Evolutionary conservation across 2,113 vertebrate species (phyloP).

Genomic region (Ibidorhyncha struthersii): DNA sequence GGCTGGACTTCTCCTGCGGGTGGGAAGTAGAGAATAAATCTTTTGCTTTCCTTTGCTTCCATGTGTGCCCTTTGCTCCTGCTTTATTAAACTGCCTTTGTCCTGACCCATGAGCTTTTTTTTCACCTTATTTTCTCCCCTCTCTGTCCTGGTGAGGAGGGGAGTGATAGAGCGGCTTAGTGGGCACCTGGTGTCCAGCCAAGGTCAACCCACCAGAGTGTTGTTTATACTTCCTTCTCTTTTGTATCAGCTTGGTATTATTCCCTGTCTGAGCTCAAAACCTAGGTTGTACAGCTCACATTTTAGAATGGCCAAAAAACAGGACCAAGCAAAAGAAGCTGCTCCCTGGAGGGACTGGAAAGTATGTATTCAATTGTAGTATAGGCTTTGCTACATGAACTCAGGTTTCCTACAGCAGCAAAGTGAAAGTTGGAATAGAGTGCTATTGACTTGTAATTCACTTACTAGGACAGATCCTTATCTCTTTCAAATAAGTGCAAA

Average conservation of each 20-base stretch:
- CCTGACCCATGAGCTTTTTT: neutral
- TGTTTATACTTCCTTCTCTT: neutral
- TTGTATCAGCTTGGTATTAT: neutral
- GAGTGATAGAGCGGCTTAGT: neutral
- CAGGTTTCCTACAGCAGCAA: neutral
- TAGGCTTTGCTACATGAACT: neutral
- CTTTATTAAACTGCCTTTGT: neutral
- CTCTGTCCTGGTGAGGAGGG: neutral
- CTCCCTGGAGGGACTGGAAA: neutral
- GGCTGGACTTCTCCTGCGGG: neutral
- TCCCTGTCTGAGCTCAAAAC: neutral
- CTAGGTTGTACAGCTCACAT: neutral
- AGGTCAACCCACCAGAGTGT: neutral
- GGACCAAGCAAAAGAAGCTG: neutral
- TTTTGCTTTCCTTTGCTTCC: neutral
- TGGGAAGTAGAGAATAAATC: neutral
- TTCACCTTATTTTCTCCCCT: neutral
- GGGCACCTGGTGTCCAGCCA: neutral
- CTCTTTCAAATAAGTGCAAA: neutral
- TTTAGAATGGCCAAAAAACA: neutral
- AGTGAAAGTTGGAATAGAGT: neutral
- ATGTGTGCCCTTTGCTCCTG: rapidly evolving
- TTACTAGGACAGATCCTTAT: neutral
- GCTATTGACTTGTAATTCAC: neutral
- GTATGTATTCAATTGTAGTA: neutral